A percentile compares a stretch with the other conserved stretches of the same genome.
These are phyloP conservation scores for Dioctria rufipes DNA, from an alignment of 2,888 invertebrate genomes.

Conservation along the genomic window DNA sequence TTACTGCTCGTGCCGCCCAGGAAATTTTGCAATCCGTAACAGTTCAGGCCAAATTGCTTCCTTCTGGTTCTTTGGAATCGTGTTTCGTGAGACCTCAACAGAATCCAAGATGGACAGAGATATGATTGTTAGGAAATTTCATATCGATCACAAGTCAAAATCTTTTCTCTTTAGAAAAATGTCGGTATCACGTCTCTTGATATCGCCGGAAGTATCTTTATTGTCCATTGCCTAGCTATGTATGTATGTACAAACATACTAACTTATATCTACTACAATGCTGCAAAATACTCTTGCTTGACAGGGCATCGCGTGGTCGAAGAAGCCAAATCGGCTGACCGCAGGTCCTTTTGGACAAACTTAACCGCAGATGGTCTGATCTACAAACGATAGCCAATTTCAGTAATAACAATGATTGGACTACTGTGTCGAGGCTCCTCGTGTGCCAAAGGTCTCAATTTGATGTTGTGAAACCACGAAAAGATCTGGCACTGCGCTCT, in stretches of 20 bases:
- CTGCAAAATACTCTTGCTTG: no score
- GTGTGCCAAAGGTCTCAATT: slow-evolving; percentile 57
- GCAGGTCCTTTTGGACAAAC: slow-evolving; percentile 48
- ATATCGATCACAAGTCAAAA: slow-evolving; percentile 52
- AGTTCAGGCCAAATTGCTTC: slow-evolving; percentile 40
- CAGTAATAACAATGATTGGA: slow-evolving; percentile 53
- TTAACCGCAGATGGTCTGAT: slow-evolving; percentile 36
- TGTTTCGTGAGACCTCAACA: slow-evolving; percentile 50
- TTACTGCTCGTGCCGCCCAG: slow-evolving; percentile 48
- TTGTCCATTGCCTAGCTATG: slow-evolving; percentile 3
- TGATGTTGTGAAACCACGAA: slow-evolving; percentile 35
- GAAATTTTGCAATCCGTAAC: slow-evolving; percentile 32
- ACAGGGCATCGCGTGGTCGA: not conserved
- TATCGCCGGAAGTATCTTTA: slow-evolving; percentile 34
- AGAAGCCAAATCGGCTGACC: not conserved
- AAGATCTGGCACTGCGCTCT: slow-evolving; percentile 30
- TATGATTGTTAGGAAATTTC: slow-evolving; percentile 51
- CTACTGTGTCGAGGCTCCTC: slow-evolving; percentile 56
- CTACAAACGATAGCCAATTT: slow-evolving; percentile 37
- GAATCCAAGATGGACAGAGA: slow-evolving; percentile 51
- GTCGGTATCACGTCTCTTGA: slow-evolving; percentile 43
- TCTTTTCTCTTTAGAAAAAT: slow-evolving; percentile 37
- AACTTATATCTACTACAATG: no score
- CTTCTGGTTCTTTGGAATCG: slow-evolving; percentile 40
- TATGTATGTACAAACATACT: no score